These are phyloP conservation scores for Anodontia alba DNA, from an alignment of 2,888 invertebrate species.

Conservation along the genomic window DNA sequence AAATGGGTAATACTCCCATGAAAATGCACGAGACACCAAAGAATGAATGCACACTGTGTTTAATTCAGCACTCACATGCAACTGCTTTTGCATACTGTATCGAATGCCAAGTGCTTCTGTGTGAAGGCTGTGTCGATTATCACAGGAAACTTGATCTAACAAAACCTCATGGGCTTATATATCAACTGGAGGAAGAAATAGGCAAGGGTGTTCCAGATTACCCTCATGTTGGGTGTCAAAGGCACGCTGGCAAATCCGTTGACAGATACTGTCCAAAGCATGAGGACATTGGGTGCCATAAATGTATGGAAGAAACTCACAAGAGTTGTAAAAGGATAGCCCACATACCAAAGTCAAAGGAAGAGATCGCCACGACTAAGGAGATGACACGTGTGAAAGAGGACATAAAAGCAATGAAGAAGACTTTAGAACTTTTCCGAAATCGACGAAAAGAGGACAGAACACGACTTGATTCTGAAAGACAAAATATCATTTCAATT, in stretches of 20 bases:
- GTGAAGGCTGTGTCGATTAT: not conserved
- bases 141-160: not conserved
- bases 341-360: not conserved
- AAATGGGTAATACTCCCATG: not conserved
- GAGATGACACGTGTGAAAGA: slow-evolving; percentile 1
- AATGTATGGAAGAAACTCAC: not conserved
- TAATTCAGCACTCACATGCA: not conserved
- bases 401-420: not conserved
- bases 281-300: not conserved
- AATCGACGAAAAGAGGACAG: not conserved
- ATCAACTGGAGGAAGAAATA: not conserved
- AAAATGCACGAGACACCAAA: not conserved
- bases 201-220: not conserved
- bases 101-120: not conserved
- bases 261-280: not conserved
- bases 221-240: not conserved
- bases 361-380: not conserved
- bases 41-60: not conserved
- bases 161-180: not conserved
- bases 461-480: not conserved
- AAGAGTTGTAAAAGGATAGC: not conserved
- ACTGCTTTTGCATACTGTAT: not conserved
- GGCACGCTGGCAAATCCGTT: not conserved
- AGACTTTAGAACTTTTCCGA: not conserved
- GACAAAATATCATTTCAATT: not conserved